Percentiles rank a stretch among this genome's conserved stretches.
These are phyloP conservation scores for Standfussiana lucernea DNA, from an alignment of 2,888 invertebrate genomes.

Conservation along the genomic window DNA sequence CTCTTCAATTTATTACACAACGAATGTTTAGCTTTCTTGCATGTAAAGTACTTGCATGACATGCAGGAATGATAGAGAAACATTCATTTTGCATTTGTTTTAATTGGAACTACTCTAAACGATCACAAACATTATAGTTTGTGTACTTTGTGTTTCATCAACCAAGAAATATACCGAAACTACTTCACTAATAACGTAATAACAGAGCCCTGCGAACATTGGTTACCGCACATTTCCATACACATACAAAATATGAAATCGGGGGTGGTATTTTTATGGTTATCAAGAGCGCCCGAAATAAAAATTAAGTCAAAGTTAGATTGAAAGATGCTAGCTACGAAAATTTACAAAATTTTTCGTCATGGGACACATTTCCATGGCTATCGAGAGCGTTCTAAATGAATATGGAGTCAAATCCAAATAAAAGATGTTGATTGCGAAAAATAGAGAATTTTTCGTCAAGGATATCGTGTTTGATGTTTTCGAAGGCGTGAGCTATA, in stretches of 20 bases:
- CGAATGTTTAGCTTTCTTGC: neutral
- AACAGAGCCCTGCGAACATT: constrained; percentile 29
- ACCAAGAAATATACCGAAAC: constrained; percentile 20
- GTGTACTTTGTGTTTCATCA: constrained; percentile 46
- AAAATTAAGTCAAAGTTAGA: neutral
- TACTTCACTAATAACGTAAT: constrained; percentile 15
- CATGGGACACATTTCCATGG: neutral
- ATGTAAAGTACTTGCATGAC: neutral
- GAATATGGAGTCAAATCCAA: too few species aligned
- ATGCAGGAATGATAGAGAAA: constrained; percentile 21
- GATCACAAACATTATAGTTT: constrained; percentile 46
- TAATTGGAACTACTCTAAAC: constrained; percentile 31
- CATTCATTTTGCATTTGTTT: constrained; percentile 35
- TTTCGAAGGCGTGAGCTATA: neutral
- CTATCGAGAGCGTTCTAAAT: neutral
- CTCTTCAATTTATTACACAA: constrained; percentile 1
- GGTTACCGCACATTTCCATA: neutral
- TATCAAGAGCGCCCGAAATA: neutral
- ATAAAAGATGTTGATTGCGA: neutral
- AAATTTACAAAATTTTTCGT: neutral
- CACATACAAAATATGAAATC: neutral
- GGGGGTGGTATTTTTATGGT: neutral
- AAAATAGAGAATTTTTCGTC: neutral
- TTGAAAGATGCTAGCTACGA: neutral
- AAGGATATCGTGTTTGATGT: neutral